Evolutionary conservation across 2,888 invertebrate genomes (phyloP).

Genomic region (Chelonus formosanus): DNA sequence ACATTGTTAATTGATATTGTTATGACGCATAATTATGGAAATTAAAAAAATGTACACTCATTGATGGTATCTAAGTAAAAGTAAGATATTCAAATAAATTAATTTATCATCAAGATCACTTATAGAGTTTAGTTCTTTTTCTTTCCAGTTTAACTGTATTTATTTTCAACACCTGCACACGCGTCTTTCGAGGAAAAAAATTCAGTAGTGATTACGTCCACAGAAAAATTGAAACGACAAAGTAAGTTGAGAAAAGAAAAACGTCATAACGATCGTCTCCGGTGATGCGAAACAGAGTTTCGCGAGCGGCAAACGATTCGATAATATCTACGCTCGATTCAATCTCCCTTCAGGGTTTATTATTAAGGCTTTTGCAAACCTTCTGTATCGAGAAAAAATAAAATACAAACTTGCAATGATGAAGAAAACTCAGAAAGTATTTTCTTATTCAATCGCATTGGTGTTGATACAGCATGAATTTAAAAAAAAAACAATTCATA

Average conservation of each 20-base stretch:
- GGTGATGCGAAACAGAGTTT: slow-evolving; percentile 26
- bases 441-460: slow-evolving; percentile 22
- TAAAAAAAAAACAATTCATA: background rate
- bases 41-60: too few species aligned
- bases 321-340: slow-evolving; percentile 43
- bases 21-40: too few species aligned
- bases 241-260: slow-evolving; percentile 11
- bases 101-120: slow-evolving; percentile 7
- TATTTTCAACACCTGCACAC: slow-evolving; percentile 7
- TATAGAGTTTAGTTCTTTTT: background rate
- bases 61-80: too few species aligned
- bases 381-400: slow-evolving; percentile 3
- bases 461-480: slow-evolving; percentile 8
- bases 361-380: slow-evolving; percentile 31
- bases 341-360: slow-evolving; percentile 36
- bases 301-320: slow-evolving; percentile 37
- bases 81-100: background rate
- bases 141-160: too few species aligned
- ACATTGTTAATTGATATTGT: too few species aligned
- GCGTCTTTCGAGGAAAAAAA: slow-evolving; percentile 5
- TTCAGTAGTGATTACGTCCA: slow-evolving; percentile 14
- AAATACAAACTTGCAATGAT: background rate
- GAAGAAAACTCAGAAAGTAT: slow-evolving; percentile 16
- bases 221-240: slow-evolving; percentile 16
- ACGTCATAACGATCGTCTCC: slow-evolving; percentile 39